A percentile compares a stretch with the other conserved stretches of the same genome.
These are phyloP conservation scores for Muntiacus muntjak DNA, from an alignment of 2,113 vertebrate species.

Conservation along the genomic window DNA sequence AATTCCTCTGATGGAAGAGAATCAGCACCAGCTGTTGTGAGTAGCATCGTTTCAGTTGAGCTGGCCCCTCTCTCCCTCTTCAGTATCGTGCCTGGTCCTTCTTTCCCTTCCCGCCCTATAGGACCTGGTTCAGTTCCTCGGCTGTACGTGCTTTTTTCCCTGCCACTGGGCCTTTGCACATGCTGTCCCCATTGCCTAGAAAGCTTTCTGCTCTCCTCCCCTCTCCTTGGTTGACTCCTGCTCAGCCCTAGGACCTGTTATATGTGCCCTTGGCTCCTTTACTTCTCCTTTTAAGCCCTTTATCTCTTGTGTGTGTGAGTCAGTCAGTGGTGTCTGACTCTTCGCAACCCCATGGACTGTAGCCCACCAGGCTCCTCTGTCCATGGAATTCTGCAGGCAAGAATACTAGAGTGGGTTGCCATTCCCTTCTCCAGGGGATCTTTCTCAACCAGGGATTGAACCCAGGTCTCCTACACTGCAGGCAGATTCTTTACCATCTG, in stretches of 20 bases:
- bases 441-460: neutral
- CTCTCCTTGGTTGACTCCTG: neutral
- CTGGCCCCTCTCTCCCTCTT: neutral
- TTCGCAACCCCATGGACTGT: neutral
- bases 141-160: neutral
- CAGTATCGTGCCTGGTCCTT: neutral
- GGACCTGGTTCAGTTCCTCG: neutral
- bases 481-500: neutral
- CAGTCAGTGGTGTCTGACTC: neutral
- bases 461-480: neutral
- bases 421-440: neutral
- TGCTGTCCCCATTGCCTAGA: neutral
- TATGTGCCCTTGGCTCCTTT: neutral
- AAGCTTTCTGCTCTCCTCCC: neutral
- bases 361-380: neutral
- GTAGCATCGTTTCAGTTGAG: rapidly evolving
- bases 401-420: neutral
- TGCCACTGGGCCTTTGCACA: neutral
- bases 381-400: neutral
- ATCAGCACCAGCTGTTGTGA: neutral
- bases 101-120: neutral
- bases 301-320: neutral
- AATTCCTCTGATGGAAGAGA: neutral
- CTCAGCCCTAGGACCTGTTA: neutral
- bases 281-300: neutral